Evolutionary conservation across 2,797 vertebrate species (phyloP), one percentile per base, ranked within the genome.

Genomic region (Cossypha polioptera): DNA sequence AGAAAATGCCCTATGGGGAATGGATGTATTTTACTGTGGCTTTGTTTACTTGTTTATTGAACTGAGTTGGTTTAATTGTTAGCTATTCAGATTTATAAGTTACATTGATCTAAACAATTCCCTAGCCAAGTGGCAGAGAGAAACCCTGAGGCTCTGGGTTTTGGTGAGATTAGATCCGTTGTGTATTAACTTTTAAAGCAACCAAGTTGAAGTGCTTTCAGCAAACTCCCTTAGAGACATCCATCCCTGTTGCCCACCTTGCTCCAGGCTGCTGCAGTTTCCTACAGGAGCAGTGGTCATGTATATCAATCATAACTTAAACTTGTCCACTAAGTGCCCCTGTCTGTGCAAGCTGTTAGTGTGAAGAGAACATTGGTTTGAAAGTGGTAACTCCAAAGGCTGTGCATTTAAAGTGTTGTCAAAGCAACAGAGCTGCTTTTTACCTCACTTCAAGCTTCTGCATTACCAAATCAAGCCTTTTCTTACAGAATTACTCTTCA

Each of bases 11-110:
- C 79, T 43, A 7, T n/a, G 51, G 58, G 68, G 28, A 86, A 36
- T 4, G n/a, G 43, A 43, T 2, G 19, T 43, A 33, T 85, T 94
- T 86, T 51, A 55, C 26, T 82, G 48, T 28, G 51, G 28, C 59
- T 86, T 95, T 94, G 58, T 91, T 92, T 90, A 47, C 58, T 92
- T 88, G 68, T 72, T 83, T 75, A 66, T 81, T 81, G 76, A 91
- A 78, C 16, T 62, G 76, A 85, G 86, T 20, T 35, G 6, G 50
- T 88, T 90, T 77, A 68, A 80, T 71, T 90, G 58, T 77, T 77
- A 90, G 72, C 51, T 72, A 57, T 68, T 90, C 85, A 84, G 51
- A 78, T 84, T 94, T 91, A 55, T 43, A 90, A 67, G 35, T 71
- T 87, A 42, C 61, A 45, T 16, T 83, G 78, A 92, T 67, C 20